Evolutionary conservation across 2,888 invertebrate species (phyloP), one percentile per base, ranked within the genome.

Genomic region (Protonemura montana): DNA sequence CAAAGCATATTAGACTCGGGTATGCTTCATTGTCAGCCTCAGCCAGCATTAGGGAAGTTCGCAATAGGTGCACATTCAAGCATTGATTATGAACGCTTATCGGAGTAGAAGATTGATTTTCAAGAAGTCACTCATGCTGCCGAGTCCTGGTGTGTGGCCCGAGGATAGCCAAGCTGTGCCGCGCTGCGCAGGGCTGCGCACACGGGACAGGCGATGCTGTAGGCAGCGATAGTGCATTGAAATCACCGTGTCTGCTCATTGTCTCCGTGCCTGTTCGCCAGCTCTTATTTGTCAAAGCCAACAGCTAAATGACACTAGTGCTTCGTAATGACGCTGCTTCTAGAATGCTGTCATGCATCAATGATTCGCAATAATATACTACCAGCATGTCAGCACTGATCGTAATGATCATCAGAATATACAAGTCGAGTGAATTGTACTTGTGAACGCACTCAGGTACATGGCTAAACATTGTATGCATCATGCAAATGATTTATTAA

Each of bases 81-180:
- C 42, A 41, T 42, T n/a, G 35, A 82, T 85, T 87, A 21, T 82
- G 83, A 87, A 30, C 83, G 76, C 81, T 83, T 85, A 42, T 28
- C 85, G 85, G 76, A 28, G 35, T 42, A 82, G 87, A 87, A 87
- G 87, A 87, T 87, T 85, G 87, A 82, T 87, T 85, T 77, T 87
- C 77, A 85, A 87, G 82, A 85, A 87, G 87, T 87, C 87, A 87
- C 41, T 76, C 81, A 84, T 13, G 25, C 59, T 84, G 76, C 35
- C 10, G 35, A 35, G 35, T 35, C 35, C 35, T 59, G 59, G 29
- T 84, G 84, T 84, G 84, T 84, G 84, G 84, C 59, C 84, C 27
- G n/a, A 26, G 29, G n/a, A 6, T 3, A 35, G 35, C 5, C 10
- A 10, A 27, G 29, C 81, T 10, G 29, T 81, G 81, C 59, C 59